phyloP scores from a whole-genome alignment of 2,113 vertebrate species.

The Taurulus bubalis region DNA sequence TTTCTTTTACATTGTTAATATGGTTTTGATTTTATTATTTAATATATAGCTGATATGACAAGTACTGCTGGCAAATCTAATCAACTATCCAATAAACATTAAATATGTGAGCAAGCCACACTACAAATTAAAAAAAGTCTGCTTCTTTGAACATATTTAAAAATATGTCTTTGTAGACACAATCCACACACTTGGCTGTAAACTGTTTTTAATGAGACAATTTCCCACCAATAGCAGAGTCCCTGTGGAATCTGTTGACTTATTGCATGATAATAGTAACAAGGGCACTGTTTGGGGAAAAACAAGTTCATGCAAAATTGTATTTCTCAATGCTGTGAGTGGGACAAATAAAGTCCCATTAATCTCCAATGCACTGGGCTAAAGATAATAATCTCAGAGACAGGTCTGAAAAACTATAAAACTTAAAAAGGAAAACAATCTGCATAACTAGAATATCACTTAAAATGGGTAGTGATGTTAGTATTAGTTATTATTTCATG shows the following conservation, averaged over 20 bases:
- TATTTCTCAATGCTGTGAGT: neutral
- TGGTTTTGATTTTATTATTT: too few species aligned
- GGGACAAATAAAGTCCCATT: neutral
- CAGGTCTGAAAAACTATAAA: neutral
- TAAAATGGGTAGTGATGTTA: neutral
- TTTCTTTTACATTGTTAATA: too few species aligned
- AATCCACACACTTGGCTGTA: too few species aligned
- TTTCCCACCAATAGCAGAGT: neutral
- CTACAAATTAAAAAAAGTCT: too few species aligned
- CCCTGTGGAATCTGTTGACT: neutral
- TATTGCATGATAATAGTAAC: neutral
- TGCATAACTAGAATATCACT: neutral
- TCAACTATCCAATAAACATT: too few species aligned
- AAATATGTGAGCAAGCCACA: too few species aligned
- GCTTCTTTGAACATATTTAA: too few species aligned
- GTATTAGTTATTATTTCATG: neutral
- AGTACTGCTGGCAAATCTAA: too few species aligned
- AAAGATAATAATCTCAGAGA: neutral
- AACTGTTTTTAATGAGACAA: too few species aligned
- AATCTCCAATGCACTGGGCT: neutral
- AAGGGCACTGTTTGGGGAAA: neutral
- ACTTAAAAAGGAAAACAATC: neutral
- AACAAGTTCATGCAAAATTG: neutral
- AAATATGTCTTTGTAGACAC: too few species aligned
- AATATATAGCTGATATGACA: too few species aligned